Base-by-base conservation (phyloP, 2,888 invertebrate species). In the Hypsopygia costalis region DNA sequence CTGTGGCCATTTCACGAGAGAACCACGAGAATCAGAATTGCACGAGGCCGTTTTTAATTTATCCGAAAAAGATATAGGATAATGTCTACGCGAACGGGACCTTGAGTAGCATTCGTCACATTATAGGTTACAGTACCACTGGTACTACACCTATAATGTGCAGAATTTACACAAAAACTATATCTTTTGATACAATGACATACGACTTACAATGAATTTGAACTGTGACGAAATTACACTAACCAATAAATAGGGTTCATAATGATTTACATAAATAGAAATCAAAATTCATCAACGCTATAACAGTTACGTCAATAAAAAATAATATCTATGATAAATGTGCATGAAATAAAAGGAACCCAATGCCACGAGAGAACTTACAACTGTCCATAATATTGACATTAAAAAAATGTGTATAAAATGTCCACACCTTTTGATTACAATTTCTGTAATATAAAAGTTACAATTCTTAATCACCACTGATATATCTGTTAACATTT, bases 351-450 rank as follows among this genome's bases (percentile, higher is more conserved):
- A 50, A 67, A 62, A 62, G 53, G 57, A 68, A 69, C 66, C 63
- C 73, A 82, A 86, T 83, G 86, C 80, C 81, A 86, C 82, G 86
- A 87, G 86, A 87, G 87, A 87, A 86, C 64, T 66, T 68, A 71
- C 58, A 74, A 72, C 72, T 75, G 69, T 69, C 69, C 70, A 71
- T 76, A 74, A 71, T 61, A 69, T 63, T 61, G 68, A 66, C 76
- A 69, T 72, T 67, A 76, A 81, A 82, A 85, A 82, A 82, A 79
- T 77, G 69, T 83, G 78, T 87, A 87, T 71, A 87, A 86, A 88
- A 85, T 72, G 74, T 83, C 81, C 83, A 80, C 81, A 81, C 75
- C 76, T 74, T 71, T 69, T 75, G 78, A 79, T 83, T 81, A 83
- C 78, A 81, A 69, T 69, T 63, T 73, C 65, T 79, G 80, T 71